Evolutionary conservation across 1,140 invertebrate species (phyloP).

Genomic region (Zaprionus nigranus): DNA sequence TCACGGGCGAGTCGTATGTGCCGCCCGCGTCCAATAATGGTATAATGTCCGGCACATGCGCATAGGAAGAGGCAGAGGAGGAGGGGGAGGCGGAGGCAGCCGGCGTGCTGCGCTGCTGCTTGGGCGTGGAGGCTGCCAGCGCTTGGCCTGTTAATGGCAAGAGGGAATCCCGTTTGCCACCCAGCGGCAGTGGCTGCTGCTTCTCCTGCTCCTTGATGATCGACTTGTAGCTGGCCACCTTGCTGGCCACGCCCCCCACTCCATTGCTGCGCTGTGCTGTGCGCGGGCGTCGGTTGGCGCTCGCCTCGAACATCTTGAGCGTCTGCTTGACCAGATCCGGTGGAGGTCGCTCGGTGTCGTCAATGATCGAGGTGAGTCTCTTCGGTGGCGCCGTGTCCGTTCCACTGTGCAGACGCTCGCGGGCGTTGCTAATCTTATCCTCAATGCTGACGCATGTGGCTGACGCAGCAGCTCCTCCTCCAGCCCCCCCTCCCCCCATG

Average conservation of each 20-base stretch:
- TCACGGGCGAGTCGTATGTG: conserved; percentile 51
- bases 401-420: conserved; percentile 74
- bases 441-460: conserved; percentile 76
- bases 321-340: conserved; percentile 94
- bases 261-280: conserved; percentile 83
- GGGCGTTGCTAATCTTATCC: conserved; percentile 82
- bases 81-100: too few relatives aligned
- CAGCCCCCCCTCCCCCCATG: background rate
- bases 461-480: conserved; percentile 16
- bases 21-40: conserved; percentile 35
- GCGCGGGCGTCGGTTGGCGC: conserved; percentile 86
- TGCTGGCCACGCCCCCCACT: conserved; percentile 88
- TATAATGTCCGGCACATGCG: conserved; percentile 62
- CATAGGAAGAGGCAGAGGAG: conserved; percentile 5
- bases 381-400: conserved; percentile 86
- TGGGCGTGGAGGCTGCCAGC: conserved; percentile 64
- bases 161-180: conserved; percentile 14
- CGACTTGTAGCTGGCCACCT: conserved; percentile 88
- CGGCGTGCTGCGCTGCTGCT: conserved; percentile 21
- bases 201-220: conserved; percentile 86
- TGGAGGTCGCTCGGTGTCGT: conserved; percentile 92
- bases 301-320: conserved; percentile 92
- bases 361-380: conserved; percentile 88
- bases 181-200: conserved; percentile 8
- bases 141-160: conserved; percentile 9